phyloP scores from a whole-genome alignment of 2,797 vertebrate genomes.

The Oryzias dopingdopingensis region DNA sequence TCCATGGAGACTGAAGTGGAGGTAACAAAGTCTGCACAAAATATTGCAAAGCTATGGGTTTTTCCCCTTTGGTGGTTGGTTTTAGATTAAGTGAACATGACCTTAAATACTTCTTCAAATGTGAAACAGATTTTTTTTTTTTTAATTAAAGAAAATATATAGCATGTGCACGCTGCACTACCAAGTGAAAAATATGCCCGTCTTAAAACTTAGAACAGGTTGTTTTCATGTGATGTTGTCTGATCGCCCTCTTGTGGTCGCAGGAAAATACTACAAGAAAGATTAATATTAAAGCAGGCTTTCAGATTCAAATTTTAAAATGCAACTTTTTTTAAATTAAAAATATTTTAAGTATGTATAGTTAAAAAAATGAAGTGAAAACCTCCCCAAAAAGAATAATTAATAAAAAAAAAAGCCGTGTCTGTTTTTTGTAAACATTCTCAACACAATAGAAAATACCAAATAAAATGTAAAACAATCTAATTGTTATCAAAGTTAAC shows the following conservation, averaged over 20 bases:
- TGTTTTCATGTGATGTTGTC: conserved; percentile 14
- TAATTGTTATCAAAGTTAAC: neutral
- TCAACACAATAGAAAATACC: too few relatives aligned
- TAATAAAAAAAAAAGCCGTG: too few relatives aligned
- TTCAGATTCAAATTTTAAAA: too few relatives aligned
- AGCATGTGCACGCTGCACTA: conserved; percentile 30
- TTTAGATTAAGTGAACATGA: conserved; percentile 19
- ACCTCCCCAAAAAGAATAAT: too few relatives aligned
- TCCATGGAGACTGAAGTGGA: conserved; percentile 78
- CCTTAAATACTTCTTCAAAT: conserved; percentile 1
- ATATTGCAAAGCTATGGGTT: conserved; percentile 60
- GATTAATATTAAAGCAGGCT: neutral
- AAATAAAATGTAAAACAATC: too few relatives aligned
- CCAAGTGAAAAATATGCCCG: conserved; percentile 23
- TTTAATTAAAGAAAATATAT: conserved; percentile 35
- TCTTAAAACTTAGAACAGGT: conserved; percentile 7
- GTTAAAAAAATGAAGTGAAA: too few relatives aligned
- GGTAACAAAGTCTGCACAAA: conserved; percentile 64
- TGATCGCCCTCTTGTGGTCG: conserved; percentile 63
- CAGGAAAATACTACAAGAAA: conserved; percentile 39
- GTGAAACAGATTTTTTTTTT: conserved; percentile 2
- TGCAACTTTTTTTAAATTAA: too few relatives aligned
- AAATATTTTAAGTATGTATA: too few relatives aligned
- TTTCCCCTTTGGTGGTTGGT: conserved; percentile 18
- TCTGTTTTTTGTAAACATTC: too few relatives aligned